Conservation (phyloP, 2,113 vertebrate genomes). For the Numenius arquata region DNA sequence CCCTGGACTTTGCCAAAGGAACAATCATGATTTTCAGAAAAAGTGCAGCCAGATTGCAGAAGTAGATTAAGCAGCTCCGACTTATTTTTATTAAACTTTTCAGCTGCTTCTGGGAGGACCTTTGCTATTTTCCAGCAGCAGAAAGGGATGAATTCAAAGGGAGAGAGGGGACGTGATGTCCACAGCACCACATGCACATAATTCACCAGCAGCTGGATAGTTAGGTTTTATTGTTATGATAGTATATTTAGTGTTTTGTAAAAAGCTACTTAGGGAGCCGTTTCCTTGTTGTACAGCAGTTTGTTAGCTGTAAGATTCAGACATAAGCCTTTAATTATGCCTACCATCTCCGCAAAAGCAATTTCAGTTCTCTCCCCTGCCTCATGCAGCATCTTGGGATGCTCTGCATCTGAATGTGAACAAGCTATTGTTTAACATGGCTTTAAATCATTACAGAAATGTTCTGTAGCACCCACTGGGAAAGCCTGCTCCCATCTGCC, state of each 20-base stretch:
- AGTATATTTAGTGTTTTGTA: conserved; percentile 25
- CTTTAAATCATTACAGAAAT: conserved; percentile 43
- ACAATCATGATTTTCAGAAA: background rate
- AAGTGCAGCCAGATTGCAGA: background rate
- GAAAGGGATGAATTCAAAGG: background rate
- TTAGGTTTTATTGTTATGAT: conserved; percentile 23
- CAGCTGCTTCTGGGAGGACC: conserved; percentile 11
- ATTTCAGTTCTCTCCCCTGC: conserved; percentile 16
- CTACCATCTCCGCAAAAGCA: background rate
- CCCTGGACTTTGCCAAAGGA: conserved; percentile 9
- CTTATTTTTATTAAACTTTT: conserved; percentile 25
- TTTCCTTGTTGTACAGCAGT: conserved; percentile 8
- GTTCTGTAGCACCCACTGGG: background rate
- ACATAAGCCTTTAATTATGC: conserved; percentile 50
- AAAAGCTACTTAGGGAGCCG: conserved; percentile 16
- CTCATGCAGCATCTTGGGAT: conserved; percentile 2
- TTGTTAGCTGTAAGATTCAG: conserved; percentile 36
- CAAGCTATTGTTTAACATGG: conserved; percentile 23
- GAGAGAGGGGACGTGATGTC: background rate
- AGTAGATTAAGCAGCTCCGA: background rate
- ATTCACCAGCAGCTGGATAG: conserved; percentile 10
- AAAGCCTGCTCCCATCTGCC: conserved; percentile 33
- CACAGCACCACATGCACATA: background rate
- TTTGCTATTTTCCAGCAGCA: background rate
- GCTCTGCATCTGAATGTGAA: conserved; percentile 8